Evolutionary conservation across 37 sponge, comb jelly and placozoan species (phyloP).

Genomic region (Beroe ovata): DNA sequence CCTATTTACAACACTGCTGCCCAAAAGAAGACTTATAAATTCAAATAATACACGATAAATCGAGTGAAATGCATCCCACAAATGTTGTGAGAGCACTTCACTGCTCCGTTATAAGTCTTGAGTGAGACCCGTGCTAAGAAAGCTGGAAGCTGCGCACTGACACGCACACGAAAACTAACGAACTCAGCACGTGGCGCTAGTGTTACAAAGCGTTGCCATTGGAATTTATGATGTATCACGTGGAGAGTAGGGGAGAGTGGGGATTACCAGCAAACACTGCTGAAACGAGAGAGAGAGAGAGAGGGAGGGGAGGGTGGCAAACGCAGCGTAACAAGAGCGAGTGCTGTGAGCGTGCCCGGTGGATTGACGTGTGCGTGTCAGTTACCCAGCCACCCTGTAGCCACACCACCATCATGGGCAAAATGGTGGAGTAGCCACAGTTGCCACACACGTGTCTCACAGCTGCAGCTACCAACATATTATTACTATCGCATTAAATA

Average conservation of each 20-base stretch:
- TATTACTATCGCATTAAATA: too few relatives aligned
- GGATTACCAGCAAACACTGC: too few relatives aligned
- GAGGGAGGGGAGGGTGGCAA: too few relatives aligned
- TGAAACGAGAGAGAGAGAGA: too few relatives aligned
- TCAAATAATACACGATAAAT: conserved; percentile 14
- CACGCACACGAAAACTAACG: conserved; percentile 31
- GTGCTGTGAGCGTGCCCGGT: conserved; percentile 43
- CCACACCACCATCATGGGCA: conserved; percentile 17
- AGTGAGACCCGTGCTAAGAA: too few relatives aligned
- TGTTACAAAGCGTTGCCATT: conserved; percentile 58
- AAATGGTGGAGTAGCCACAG: background rate
- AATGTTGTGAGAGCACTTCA: background rate
- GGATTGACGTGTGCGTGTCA: background rate
- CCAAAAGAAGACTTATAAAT: conserved; percentile 45
- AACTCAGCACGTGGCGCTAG: conserved; percentile 20
- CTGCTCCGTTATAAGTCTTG: background rate
- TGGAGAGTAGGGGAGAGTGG: too few relatives aligned
- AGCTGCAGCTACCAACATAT: background rate
- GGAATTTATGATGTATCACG: too few relatives aligned
- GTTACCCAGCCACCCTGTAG: background rate
- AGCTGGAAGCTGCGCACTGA: background rate
- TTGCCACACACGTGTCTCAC: conserved; percentile 9
- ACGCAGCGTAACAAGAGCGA: conserved; percentile 14
- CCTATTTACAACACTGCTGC: conserved; percentile 52
- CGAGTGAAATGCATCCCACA: background rate